Conservation (phyloP, 2,797 vertebrate species). For the Sphenodon punctatus region DNA sequence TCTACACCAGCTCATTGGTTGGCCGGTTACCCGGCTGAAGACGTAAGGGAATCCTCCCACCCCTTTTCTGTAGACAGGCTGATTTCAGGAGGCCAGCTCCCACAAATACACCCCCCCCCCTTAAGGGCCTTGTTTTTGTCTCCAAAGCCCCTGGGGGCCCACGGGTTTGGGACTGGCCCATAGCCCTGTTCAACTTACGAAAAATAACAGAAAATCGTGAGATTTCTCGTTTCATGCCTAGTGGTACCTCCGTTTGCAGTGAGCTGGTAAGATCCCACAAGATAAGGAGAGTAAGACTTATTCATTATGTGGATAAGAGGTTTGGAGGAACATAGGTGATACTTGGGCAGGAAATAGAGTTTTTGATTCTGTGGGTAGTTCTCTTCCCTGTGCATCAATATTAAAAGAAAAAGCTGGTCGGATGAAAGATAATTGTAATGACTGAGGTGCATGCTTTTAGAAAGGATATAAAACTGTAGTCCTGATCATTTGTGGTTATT, state of each 20-base stretch:
- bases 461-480: neutral
- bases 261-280: neutral
- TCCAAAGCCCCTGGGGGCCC: too few relatives aligned
- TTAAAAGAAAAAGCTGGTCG: neutral
- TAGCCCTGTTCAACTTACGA: too few relatives aligned
- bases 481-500: neutral
- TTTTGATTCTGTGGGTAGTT: neutral
- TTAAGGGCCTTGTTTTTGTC: too few relatives aligned
- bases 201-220: too few relatives aligned
- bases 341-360: neutral
- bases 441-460: accelerated
- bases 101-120: too few relatives aligned
- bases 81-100: too few relatives aligned
- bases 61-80: too few relatives aligned
- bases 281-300: neutral
- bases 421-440: neutral
- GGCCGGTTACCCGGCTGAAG: too few relatives aligned
- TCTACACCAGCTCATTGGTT: too few relatives aligned
- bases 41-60: too few relatives aligned
- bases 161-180: too few relatives aligned
- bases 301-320: neutral
- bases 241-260: neutral
- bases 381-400: neutral
- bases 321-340: neutral
- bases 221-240: accelerated